Percentiles rank a stretch among this genome's conserved stretches.
phyloP scores from a whole-genome alignment of 2,888 invertebrate genomes.

The Chaitophorus viminalis region DNA sequence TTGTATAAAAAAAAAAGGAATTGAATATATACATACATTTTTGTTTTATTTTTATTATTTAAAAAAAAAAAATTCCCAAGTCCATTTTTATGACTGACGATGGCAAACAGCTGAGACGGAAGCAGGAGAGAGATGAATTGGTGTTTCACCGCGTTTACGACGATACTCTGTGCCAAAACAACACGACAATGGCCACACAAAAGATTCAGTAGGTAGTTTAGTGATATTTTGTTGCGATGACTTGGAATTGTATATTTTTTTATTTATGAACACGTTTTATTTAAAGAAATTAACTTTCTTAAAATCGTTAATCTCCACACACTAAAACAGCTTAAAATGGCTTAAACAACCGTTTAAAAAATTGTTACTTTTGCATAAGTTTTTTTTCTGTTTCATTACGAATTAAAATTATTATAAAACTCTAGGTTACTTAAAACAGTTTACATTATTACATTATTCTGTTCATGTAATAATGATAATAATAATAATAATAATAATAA shows the following conservation, averaged over 20 bases:
- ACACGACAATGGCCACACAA: background rate
- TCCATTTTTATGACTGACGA: background rate
- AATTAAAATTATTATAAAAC: background rate
- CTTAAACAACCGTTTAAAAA: constrained; percentile 4
- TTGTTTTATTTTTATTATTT: background rate
- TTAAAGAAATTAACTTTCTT: background rate
- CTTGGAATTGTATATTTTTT: background rate
- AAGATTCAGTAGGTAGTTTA: constrained; percentile 19
- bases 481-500: background rate
- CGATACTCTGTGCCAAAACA: constrained; percentile 25
- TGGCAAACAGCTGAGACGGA: background rate
- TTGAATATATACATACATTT: background rate
- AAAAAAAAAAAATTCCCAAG: background rate
- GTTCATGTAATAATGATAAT: background rate
- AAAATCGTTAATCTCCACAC: background rate
- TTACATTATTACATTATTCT: background rate
- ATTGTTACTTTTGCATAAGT: background rate
- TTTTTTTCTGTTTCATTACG: background rate
- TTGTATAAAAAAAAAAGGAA: too few relatives aligned
- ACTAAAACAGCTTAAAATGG: background rate
- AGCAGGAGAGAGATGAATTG: background rate
- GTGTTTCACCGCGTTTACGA: constrained; percentile 33
- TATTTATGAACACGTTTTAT: background rate
- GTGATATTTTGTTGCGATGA: constrained; percentile 12
- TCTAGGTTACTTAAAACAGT: background rate